A percentile compares a stretch with the other conserved stretches of the same genome.
phyloP scores from a whole-genome alignment of 2,113 vertebrate genomes.

The Tylochromis polylepis region DNA sequence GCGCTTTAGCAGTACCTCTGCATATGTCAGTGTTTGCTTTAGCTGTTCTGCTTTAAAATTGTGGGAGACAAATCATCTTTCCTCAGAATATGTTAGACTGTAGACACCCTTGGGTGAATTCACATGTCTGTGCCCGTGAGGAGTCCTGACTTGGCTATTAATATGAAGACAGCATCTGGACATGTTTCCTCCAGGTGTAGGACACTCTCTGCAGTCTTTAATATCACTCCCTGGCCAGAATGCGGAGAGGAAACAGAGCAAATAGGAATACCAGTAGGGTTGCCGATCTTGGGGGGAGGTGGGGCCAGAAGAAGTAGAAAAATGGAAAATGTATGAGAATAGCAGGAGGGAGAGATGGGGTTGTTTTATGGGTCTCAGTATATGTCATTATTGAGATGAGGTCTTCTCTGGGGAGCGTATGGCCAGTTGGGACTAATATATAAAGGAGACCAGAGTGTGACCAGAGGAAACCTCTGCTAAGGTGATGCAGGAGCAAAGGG shows the following conservation, averaged over 20 bases:
- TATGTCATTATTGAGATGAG: slow-evolving; percentile 30
- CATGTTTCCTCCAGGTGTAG: slow-evolving; percentile 32
- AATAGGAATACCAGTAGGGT: slow-evolving; percentile 9
- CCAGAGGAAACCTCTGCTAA: slow-evolving; percentile 19
- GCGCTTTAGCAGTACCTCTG: not conserved
- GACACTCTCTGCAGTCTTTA: not conserved
- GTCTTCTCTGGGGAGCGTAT: not conserved
- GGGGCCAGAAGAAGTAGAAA: not conserved
- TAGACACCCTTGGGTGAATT: slow-evolving; percentile 10
- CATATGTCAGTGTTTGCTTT: slow-evolving; percentile 3
- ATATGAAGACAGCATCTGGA: slow-evolving; percentile 34
- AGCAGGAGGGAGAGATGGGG: not conserved
- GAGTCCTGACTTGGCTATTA: slow-evolving; percentile 27
- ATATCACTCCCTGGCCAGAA: slow-evolving; percentile 58
- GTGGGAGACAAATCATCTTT: slow-evolving; percentile 9
- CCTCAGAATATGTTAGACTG: slow-evolving; percentile 8
- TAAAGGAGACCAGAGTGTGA: not conserved
- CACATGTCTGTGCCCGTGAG: slow-evolving; percentile 20
- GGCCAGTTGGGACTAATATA: not conserved
- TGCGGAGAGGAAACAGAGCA: slow-evolving; percentile 1
- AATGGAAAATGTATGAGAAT: slow-evolving; percentile 22
- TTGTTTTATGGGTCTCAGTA: slow-evolving; percentile 2
- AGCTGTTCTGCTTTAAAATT: not conserved
- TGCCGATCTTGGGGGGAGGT: slow-evolving; percentile 18
- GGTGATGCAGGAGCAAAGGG: not conserved